Percentiles rank a stretch among this genome's conserved stretches.
These are phyloP conservation scores for Zygogramma bicolorata DNA, from an alignment of 2,888 invertebrate species.

Conservation along the genomic window DNA sequence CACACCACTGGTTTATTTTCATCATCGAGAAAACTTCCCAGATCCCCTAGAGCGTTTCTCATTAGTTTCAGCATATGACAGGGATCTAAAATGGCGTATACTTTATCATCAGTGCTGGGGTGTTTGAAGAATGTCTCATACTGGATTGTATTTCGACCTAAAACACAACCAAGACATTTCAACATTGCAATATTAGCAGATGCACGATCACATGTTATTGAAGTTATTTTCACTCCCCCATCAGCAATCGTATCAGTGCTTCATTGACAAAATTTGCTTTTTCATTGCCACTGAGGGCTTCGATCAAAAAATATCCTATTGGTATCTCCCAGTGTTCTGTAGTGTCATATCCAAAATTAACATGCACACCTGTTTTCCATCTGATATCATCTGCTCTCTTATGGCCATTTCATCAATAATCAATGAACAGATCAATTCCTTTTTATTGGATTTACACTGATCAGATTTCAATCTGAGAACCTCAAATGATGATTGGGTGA, in stretches of 20 bases:
- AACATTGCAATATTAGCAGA: slow-evolving; percentile 34
- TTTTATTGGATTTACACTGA: not conserved
- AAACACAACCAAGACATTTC: slow-evolving; percentile 32
- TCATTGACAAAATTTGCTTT: slow-evolving; percentile 37
- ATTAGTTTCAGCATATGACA: too few relatives aligned
- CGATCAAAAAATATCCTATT: slow-evolving; percentile 34
- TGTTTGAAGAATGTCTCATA: slow-evolving; percentile 40
- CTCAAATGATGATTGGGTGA: slow-evolving; percentile 12
- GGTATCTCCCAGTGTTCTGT: slow-evolving; percentile 29
- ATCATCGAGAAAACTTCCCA: not conserved
- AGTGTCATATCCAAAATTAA: not conserved
- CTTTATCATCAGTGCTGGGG: slow-evolving; percentile 4
- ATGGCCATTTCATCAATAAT: too few relatives aligned
- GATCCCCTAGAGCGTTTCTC: too few relatives aligned
- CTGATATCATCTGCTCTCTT: not conserved
- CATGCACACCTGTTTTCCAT: not conserved
- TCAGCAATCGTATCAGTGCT: slow-evolving; percentile 32
- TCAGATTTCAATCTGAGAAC: not conserved
- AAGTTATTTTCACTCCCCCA: slow-evolving; percentile 34
- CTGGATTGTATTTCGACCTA: slow-evolving; percentile 17
- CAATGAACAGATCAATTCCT: not conserved
- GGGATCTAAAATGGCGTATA: not conserved
- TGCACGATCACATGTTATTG: slow-evolving; percentile 47
- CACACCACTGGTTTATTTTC: slow-evolving; percentile 11
- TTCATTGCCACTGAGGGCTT: slow-evolving; percentile 22